Percentiles rank a stretch among this genome's conserved stretches.
These are phyloP conservation scores for Rhopalosiphum padi DNA, from an alignment of 1,140 invertebrate genomes.

Conservation along the genomic window DNA sequence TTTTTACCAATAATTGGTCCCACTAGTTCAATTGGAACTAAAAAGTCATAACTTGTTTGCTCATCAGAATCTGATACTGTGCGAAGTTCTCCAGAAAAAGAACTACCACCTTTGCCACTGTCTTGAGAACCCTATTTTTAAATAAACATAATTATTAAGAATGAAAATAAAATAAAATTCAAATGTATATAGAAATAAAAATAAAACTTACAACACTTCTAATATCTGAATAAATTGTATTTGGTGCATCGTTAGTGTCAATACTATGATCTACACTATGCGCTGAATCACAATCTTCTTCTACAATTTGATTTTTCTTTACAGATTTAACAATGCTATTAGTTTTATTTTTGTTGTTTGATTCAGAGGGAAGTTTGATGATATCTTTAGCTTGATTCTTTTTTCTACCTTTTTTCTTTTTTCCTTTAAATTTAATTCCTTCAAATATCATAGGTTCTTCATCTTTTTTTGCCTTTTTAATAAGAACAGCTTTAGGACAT, in stretches of 20 bases:
- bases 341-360: background rate
- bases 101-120: slow-evolving; percentile 49
- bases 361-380: slow-evolving; percentile 2
- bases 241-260: slow-evolving; percentile 44
- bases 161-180: background rate
- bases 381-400: slow-evolving; percentile 65
- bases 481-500: slow-evolving; percentile 14
- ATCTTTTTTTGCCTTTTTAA: slow-evolving; percentile 39
- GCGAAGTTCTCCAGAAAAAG: slow-evolving; percentile 25
- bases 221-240: slow-evolving; percentile 52
- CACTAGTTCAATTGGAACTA: slow-evolving; percentile 79
- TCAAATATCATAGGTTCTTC: slow-evolving; percentile 53
- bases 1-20: slow-evolving; percentile 87
- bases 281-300: slow-evolving; percentile 53
- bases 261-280: slow-evolving; percentile 50
- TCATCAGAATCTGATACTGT: slow-evolving; percentile 50
- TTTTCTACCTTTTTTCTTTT: slow-evolving; percentile 62
- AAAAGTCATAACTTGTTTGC: slow-evolving; percentile 66
- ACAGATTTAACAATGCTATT: background rate
- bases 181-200: background rate
- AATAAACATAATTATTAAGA: background rate
- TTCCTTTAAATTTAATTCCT: slow-evolving; percentile 48
- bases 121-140: slow-evolving; percentile 48
- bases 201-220: slow-evolving; percentile 25
- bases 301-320: slow-evolving; percentile 15